A percentile compares a stretch with the other conserved stretches of the same genome.
Conservation (phyloP, 2,888 invertebrate genomes). For the Acrobasis consociella region DNA sequence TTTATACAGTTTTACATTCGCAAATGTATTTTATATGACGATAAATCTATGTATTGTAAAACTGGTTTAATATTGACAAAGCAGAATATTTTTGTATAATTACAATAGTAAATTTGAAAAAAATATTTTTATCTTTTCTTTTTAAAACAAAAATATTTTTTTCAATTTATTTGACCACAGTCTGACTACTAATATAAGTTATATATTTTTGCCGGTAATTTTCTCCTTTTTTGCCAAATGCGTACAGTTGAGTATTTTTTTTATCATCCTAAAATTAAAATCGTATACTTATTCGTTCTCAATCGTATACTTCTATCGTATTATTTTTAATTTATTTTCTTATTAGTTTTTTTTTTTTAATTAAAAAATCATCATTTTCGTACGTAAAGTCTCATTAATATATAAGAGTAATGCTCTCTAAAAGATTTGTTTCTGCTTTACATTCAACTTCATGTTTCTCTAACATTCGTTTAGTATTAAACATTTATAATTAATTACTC, state of each 20-base stretch:
- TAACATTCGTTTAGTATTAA: neutral
- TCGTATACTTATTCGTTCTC: conserved; percentile 23
- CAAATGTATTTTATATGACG: conserved; percentile 6
- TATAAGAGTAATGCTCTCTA: too few relatives aligned
- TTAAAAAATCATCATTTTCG: neutral
- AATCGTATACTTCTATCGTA: conserved; percentile 30
- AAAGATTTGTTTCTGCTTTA: neutral
- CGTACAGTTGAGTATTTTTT: conserved; percentile 7
- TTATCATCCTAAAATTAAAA: conserved; percentile 9
- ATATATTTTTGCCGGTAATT: neutral
- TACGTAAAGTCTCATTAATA: too few relatives aligned
- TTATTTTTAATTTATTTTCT: neutral
- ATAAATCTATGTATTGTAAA: conserved; percentile 19
- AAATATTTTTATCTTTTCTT: conserved; percentile 5
- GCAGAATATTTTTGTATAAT: conserved; percentile 15
- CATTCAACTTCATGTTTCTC: neutral
- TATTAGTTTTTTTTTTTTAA: neutral
- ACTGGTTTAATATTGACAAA: conserved; percentile 22
- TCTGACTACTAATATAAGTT: neutral
- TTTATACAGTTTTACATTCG: conserved; percentile 16
- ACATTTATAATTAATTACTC: neutral
- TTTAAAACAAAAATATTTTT: conserved; percentile 5
- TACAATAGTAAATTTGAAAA: conserved; percentile 14
- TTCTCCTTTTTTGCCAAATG: neutral
- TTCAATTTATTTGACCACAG: conserved; percentile 6